phyloP scores from a whole-genome alignment of 2,797 vertebrate genomes.

The Fistularia commersonii region DNA sequence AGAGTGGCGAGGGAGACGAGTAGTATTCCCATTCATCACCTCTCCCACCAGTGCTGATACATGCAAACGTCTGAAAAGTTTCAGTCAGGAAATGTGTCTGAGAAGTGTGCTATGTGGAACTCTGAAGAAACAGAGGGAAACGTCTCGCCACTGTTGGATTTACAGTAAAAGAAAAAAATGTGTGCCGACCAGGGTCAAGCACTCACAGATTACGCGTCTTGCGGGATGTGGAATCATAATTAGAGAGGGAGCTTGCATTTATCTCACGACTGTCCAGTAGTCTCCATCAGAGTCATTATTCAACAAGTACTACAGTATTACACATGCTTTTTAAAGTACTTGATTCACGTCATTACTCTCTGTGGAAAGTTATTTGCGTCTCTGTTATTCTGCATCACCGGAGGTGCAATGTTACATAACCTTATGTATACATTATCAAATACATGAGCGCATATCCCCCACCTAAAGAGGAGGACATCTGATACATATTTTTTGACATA shows the following conservation, averaged over 20 bases:
- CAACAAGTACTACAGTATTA: no score
- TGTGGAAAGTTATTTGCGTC: no score
- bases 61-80: constrained; percentile 18
- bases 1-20: constrained; percentile 36
- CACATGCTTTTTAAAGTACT: no score
- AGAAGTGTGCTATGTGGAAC: constrained; percentile 3
- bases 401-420: no score
- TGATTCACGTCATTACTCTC: no score
- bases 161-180: constrained; percentile 25
- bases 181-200: constrained; percentile 22
- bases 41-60: constrained; percentile 11
- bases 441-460: no score
- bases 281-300: constrained; percentile 6
- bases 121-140: constrained; percentile 6
- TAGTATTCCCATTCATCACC: constrained; percentile 35
- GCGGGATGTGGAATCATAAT: constrained; percentile 61
- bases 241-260: constrained; percentile 42
- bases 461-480: no score
- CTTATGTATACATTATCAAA: no score
- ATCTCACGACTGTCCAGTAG: constrained; percentile 53
- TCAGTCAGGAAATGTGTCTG: constrained; percentile 3
- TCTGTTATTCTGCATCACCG: no score
- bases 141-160: constrained; percentile 14
- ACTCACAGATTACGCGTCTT: constrained; percentile 18
- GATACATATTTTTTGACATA: no score